phyloP scores from a whole-genome alignment of 2,113 vertebrate species.

The Heterotilapia buettikoferi region DNA sequence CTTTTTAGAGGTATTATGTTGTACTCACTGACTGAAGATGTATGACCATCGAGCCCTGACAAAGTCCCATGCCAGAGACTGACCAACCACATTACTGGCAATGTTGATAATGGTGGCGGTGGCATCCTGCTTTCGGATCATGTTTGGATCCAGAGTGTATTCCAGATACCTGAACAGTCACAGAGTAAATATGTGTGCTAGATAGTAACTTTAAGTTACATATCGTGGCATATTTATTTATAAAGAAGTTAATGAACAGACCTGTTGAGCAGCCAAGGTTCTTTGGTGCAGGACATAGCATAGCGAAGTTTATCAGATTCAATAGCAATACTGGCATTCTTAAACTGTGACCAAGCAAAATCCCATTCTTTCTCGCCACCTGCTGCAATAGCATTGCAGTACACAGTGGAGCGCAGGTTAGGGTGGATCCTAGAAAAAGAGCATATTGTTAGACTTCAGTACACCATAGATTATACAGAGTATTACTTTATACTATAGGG shows the following conservation, averaged over 20 bases:
- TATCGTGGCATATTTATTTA: background rate
- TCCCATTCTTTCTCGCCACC: conserved; percentile 78
- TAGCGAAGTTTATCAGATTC: conserved; percentile 85
- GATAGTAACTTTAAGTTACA: background rate
- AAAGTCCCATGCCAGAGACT: conserved; percentile 87
- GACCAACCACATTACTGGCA: conserved; percentile 80
- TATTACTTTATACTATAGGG: too few species aligned
- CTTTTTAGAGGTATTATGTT: background rate
- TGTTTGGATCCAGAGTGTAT: conserved; percentile 69
- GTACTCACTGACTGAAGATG: background rate
- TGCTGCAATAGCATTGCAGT: conserved; percentile 83
- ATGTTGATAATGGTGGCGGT: conserved; percentile 85
- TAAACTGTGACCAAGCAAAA: conserved; percentile 78
- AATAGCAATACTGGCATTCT: conserved; percentile 40
- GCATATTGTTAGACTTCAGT: background rate
- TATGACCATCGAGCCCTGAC: background rate
- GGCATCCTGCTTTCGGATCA: conserved; percentile 87
- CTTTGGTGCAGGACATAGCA: conserved; percentile 77
- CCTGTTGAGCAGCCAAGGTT: conserved; percentile 85
- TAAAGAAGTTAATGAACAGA: too few species aligned
- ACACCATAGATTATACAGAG: background rate
- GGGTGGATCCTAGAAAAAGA: conserved; percentile 75
- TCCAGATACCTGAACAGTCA: conserved; percentile 76
- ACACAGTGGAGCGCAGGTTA: conserved; percentile 83
- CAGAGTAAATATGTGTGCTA: background rate